Evolutionary conservation across 2,888 invertebrate genomes (phyloP), one percentile per base, ranked within the genome.

Genomic region (Pteria penguin): DNA sequence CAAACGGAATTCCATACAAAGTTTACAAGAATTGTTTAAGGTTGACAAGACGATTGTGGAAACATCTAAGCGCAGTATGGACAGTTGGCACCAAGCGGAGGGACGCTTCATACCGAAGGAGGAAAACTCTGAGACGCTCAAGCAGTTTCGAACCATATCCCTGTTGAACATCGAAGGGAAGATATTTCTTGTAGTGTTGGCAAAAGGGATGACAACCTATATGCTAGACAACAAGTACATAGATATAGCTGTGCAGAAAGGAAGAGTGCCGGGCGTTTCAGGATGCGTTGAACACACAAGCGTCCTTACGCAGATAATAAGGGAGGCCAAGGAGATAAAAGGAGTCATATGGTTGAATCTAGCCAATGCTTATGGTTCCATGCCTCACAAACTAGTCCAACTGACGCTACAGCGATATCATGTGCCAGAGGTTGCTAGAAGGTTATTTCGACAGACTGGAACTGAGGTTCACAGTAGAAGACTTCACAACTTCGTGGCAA

Each of bases 191-290:
- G 66, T 71, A 27, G 62, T 77, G 1, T 29, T 79, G 24, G 78
- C 73, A 14, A 72, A 45, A 45, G 57, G 71, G 27, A 33, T 74
- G 62, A 76, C 65, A 0, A 27, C 2, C 14, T 79, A 74, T 22
- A 71, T 72, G 69, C 70, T 76, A 3, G 22, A 29, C 0, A 74
- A 77, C 68, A 45, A 70, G 0, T 80, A 77, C 57, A 66, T 79
- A 5, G 72, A 81, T 67, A 77, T 63, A 1, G 72, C 75, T 11
- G 73, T 78, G 0, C 68, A 78, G 62, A 74, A 76, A 26, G 71
- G 68, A 31, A 73, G 73, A n/a, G 74, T 79, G 4, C 79, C 79
- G 54, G 77, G 74, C 29, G 58, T 79, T n/a, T 70, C 71, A 26
- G 72, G 71, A n/a, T n/a, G n/a, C n/a, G n/a, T n/a, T n/a, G 61